Base-by-base conservation (phyloP, 2,888 invertebrate species). In the Drosophila kambysellisi region DNA sequence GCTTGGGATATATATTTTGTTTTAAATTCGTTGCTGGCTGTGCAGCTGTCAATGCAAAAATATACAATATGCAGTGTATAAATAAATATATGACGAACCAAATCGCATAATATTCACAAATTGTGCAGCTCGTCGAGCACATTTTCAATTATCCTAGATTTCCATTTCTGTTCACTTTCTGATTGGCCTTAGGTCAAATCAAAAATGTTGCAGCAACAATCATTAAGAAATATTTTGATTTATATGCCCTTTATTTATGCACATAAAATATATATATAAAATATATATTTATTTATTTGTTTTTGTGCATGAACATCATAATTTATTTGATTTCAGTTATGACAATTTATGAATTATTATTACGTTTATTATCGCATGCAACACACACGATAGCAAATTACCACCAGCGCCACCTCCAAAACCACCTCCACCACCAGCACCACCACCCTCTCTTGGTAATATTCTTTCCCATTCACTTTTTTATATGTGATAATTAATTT, bases 211-310 rank as follows among this genome's bases (percentile, higher is more conserved):
- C 39, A 35, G 51, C 56, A 57, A 37, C 59, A 64, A 76, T 68
- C 73, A 76, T 76, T 48, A 58, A 62, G 68, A 58, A 73, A 46
- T 15, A 59, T 61, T 60, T n/a, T 73, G 71, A 76, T 76, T 76
- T 76, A 57, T 54, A 30, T 61, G 46, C 17, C 9, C 62, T 62
- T 52, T 69, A 46, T 46, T 46, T 46, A 15, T 50, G 50, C 50
- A 15, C 17, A 50, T 9, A 11, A 8, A 29, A 50, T 15, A 41
- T 25, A 41, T n/a, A 8, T 41, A 15, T 15, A 37, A 15, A 37
- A 48, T 7, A 48, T 48, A 25, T 25, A 48, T 48, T 25, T 48
- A 25, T 25, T 15, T 48, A 15, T n/a, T 43, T 43, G 15, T 37
- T 37, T 15, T 9, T 50, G 30, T 50, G 25, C 29, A 8, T n/a